phyloP scores from a whole-genome alignment of 2,888 invertebrate genomes.

The Ametastegia equiseti region DNA sequence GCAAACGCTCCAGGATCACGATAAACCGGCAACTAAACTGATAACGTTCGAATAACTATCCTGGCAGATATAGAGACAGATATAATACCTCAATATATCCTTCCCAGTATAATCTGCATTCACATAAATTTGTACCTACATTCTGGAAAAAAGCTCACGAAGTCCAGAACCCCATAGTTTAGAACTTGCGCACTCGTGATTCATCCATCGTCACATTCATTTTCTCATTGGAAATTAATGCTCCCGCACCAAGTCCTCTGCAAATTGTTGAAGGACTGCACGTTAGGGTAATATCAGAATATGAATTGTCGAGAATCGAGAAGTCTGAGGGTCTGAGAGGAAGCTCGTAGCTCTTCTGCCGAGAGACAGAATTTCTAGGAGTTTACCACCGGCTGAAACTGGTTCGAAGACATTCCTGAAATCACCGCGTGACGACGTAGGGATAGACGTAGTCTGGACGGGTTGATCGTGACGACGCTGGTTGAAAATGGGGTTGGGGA shows the following conservation, averaged over 20 bases:
- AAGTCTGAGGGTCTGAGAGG: background rate
- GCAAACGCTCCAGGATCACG: background rate
- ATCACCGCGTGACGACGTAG: conserved; percentile 19
- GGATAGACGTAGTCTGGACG: conserved; percentile 31
- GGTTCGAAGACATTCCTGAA: conserved; percentile 22
- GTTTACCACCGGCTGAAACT: conserved; percentile 12
- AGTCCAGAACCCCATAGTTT: background rate
- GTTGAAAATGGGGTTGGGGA: background rate
- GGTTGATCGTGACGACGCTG: conserved; percentile 31
- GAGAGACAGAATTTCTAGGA: conserved; percentile 1
- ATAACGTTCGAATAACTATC: conserved; percentile 24
- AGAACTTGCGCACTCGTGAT: background rate
- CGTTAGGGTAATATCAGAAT: background rate
- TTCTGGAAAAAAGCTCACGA: background rate
- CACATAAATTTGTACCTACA: background rate
- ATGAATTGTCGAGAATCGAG: background rate
- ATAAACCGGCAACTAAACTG: conserved; percentile 26
- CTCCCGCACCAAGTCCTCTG: background rate
- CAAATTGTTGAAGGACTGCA: background rate
- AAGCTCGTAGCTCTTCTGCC: background rate
- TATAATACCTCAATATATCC: background rate
- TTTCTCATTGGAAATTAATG: no score
- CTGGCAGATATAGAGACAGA: background rate
- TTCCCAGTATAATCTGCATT: background rate
- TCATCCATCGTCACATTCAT: background rate